Evolutionary conservation across 2,113 vertebrate genomes (phyloP), one percentile per base, ranked within the genome.

Genomic region (Spea multiplicata): DNA sequence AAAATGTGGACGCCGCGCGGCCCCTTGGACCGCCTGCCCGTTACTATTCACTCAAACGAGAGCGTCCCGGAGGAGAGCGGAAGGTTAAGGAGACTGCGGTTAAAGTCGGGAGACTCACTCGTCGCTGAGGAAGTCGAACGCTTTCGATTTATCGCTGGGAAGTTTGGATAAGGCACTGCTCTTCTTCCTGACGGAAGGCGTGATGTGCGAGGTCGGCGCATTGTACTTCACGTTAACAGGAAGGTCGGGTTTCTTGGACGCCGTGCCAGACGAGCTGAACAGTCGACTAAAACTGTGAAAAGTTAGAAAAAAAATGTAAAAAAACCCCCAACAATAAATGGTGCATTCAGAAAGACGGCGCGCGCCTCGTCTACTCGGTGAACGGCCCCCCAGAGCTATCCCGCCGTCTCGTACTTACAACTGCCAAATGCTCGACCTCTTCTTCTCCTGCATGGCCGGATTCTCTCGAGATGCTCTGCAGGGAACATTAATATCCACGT

Each of bases 401-500:
- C 50, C 50, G 6, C 1, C 10, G 14, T 12, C 17, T 46, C 10
- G 4, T 84, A 93, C 97, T 97, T 92, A 99, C 97, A 99, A 99
- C 81, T 99, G 97, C 97, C 97, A 99, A 85, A 99, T 95, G 86
- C 96, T 98, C 82, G 97, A 98, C 81, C 95, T 95, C 90, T 98
- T 99, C 91, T 99, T 99, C 87, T 99, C 97, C 61, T 94, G 92
- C 87, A 96, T 92, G 81, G 92, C 83, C 83, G 97, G 95, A 83
- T 95, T 98, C 87, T 99, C 97, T 87, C 95, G 93, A 5, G 97
- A 99, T 44, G 96, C 96, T 78, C 97, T 99, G 85, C 1, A 85
- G 44, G 84, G 72, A 12, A 61, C 8, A 61, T 14, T 14, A 13
- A 61, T 12, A n/a, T 30, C 30, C 57, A 61, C 3, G 5, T 2